Percentiles rank a stretch among this genome's conserved stretches.
These are phyloP conservation scores for Leucoptera coffeella DNA, from an alignment of 2,888 invertebrate species.

Conservation along the genomic window DNA sequence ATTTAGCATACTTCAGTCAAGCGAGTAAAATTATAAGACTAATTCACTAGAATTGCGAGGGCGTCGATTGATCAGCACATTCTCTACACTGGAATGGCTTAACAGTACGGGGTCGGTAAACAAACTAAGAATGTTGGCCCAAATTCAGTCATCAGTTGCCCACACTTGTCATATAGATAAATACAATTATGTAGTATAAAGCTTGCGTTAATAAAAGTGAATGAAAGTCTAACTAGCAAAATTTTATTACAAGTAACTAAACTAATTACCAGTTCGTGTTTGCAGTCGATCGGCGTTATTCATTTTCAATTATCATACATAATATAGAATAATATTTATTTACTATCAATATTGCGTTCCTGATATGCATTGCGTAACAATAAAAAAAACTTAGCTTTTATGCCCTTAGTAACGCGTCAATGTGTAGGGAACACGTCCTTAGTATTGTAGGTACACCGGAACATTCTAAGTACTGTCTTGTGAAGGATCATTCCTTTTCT, in stretches of 20 bases:
- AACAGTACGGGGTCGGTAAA: too few species aligned
- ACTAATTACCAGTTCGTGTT: slow-evolving; percentile 38
- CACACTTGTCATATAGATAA: too few species aligned
- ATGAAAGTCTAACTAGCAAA: slow-evolving; percentile 46
- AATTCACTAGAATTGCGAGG: too few species aligned
- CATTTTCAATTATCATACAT: slow-evolving; percentile 42
- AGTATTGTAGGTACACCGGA: slow-evolving; percentile 12
- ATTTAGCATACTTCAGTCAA: too few species aligned
- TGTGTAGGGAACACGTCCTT: neutral
- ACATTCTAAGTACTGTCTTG: slow-evolving; percentile 38
- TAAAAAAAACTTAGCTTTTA: slow-evolving; percentile 49
- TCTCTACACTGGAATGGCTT: too few species aligned
- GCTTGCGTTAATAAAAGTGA: slow-evolving; percentile 42
- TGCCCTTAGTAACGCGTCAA: slow-evolving; percentile 33
- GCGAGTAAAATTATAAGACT: too few species aligned
- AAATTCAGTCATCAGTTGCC: slow-evolving; percentile 45
- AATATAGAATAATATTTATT: slow-evolving; percentile 54
- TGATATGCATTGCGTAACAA: slow-evolving; percentile 55
- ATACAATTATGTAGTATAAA: slow-evolving; percentile 16
- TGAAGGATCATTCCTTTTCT: too few species aligned
- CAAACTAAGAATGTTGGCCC: slow-evolving; percentile 34
- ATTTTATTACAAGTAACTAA: slow-evolving; percentile 27
- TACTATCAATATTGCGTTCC: slow-evolving; percentile 52
- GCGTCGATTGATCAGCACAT: too few species aligned
- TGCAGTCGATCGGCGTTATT: slow-evolving; percentile 46